These are phyloP conservation scores for Tiliqua scincoides DNA, from an alignment of 2,113 vertebrate genomes.

Conservation along the genomic window DNA sequence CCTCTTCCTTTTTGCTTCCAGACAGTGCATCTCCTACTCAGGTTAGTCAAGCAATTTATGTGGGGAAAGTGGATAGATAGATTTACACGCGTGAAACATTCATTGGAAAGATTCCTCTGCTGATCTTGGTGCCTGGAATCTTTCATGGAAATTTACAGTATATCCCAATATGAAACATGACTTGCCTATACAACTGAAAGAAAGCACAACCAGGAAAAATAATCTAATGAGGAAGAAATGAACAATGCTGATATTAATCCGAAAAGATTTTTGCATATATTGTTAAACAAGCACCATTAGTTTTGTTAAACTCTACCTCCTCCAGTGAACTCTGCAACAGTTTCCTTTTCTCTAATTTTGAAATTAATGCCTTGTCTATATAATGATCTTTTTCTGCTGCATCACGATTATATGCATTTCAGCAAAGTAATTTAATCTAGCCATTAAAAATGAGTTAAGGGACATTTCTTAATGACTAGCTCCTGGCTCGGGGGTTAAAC, in stretches of 20 bases:
- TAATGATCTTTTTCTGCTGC: not conserved
- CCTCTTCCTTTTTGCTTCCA: not conserved
- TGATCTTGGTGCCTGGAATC: not conserved
- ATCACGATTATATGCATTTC: not conserved
- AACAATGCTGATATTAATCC: not conserved
- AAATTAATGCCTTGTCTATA: not conserved
- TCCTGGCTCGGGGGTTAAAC: slow-evolving; percentile 9
- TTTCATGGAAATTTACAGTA: not conserved
- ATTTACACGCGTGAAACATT: not conserved
- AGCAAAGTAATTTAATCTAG: not conserved
- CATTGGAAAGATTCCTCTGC: not conserved
- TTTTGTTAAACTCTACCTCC: not conserved
- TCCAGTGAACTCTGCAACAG: not conserved
- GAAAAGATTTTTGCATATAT: not conserved
- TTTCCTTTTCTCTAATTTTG: not conserved
- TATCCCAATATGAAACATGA: not conserved
- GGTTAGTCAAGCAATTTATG: not conserved
- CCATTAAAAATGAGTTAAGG: not conserved
- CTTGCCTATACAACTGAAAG: not conserved
- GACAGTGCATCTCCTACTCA: not conserved
- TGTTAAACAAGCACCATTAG: not conserved
- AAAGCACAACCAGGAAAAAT: not conserved
- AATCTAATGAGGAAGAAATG: not conserved
- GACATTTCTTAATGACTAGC: not conserved
- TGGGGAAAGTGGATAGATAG: not conserved